Evolutionary conservation across 2,888 invertebrate genomes (phyloP), one percentile per base, ranked within the genome.

Genomic region (Lasioglossum lativentre): DNA sequence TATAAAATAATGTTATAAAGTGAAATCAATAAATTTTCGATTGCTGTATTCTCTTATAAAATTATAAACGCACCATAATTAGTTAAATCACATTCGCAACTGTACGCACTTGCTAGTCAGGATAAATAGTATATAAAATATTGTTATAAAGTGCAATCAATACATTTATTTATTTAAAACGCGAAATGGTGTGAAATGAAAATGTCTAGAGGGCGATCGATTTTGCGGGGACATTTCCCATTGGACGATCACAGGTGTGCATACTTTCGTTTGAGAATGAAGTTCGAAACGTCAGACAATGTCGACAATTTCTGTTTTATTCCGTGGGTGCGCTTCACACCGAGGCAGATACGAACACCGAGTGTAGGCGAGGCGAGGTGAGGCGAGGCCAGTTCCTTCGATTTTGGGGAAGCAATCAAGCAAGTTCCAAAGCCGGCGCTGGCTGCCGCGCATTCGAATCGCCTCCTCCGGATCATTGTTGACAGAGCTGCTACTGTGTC

Each of bases 381-480:
- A 34, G 34, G 34, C 66, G 42, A 5, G 40, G 66, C 10, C 59
- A 38, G 71, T 75, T 72, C 42, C 75, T 30, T 76, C 45, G 52
- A 76, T 79, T 68, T 30, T 47, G 56, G 6, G 30, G 70, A 47
- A 74, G 74, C 75, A 70, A 86, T 83, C 78, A 52, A 30, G 76
- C 59, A 56, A 74, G 70, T 80, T 73, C 71, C n/a, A 47, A 66
- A 73, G 63, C 47, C 75, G 38, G 38, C 14, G 38, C 40, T 59
- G 23, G 66, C 40, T 72, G 45, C 52, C 52, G 59, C 56, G 75
- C 70, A 40, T 78, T 75, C 77, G 71, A 66, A 77, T 72, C 77
- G 73, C 14, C 42, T 68, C 63, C 56, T 27, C 56, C 45, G 74
- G 68, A 78, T 86, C 76, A 70, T 78, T 85, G 86, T 86, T 85